phyloP scores from a whole-genome alignment of 2,797 vertebrate genomes.

The Sebastolobus alascanus region DNA sequence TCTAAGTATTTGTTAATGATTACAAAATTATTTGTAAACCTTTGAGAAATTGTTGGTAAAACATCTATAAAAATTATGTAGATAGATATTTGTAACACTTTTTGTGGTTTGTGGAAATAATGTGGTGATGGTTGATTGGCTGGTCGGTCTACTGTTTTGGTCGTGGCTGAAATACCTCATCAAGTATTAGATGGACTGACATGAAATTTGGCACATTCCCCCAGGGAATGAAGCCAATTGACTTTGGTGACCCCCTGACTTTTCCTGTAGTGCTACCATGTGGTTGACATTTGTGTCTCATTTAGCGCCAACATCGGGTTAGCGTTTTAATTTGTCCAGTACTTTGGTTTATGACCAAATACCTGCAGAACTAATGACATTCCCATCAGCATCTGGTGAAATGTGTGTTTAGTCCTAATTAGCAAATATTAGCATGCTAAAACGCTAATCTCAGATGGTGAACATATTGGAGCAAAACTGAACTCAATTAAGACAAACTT shows the following conservation, averaged over 20 bases:
- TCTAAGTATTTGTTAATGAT: no score
- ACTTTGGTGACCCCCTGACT: not conserved
- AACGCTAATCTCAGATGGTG: not conserved
- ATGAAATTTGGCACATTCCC: not conserved
- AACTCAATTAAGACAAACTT: slow-evolving; percentile 17
- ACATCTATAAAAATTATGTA: no score
- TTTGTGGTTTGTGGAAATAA: not conserved
- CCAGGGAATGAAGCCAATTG: not conserved
- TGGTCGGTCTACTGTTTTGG: not conserved
- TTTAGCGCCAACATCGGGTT: not conserved
- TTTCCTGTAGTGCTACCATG: not conserved
- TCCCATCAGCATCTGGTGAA: not conserved
- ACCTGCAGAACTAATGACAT: slow-evolving; percentile 4
- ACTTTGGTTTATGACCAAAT: not conserved
- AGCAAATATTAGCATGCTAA: not conserved
- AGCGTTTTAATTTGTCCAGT: slow-evolving; percentile 6
- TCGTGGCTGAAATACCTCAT: not conserved
- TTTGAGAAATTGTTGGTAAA: no score
- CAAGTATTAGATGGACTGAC: not conserved
- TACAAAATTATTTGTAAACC: no score
- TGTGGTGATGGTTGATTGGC: not conserved
- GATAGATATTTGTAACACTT: no score
- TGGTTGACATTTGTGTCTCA: slow-evolving; percentile 4
- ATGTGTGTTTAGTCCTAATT: not conserved
- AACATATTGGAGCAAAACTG: not conserved